Percentiles rank a stretch among this genome's conserved stretches.
Evolutionary conservation across 2,113 vertebrate species (phyloP).

Genomic region (Solea senegalensis): DNA sequence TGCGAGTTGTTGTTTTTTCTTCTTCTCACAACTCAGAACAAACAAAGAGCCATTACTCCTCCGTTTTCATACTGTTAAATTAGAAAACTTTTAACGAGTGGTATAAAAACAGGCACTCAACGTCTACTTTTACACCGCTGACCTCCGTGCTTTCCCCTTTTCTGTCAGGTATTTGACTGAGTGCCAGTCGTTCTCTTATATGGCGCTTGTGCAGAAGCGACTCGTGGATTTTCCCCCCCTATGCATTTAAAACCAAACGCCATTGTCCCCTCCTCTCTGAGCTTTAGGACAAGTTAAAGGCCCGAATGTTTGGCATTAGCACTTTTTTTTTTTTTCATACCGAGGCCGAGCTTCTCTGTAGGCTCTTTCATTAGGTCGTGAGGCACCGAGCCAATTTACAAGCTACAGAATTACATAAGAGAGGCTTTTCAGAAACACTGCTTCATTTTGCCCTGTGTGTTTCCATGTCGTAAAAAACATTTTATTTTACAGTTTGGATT

Average conservation of each 20-base stretch:
- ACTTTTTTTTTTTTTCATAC: constrained; percentile 18
- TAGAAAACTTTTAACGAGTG: background rate
- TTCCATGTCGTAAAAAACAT: constrained; percentile 52
- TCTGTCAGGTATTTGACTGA: constrained; percentile 57
- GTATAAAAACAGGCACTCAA: background rate
- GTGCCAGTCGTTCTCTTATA: constrained; percentile 55
- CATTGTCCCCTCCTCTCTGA: constrained; percentile 30
- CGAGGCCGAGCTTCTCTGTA: constrained; percentile 31
- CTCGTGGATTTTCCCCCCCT: constrained; percentile 36
- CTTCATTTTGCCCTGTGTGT: constrained; percentile 24
- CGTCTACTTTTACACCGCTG: background rate
- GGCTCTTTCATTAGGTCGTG: constrained; percentile 56
- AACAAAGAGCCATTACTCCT: constrained; percentile 2
- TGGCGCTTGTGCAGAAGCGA: constrained; percentile 28
- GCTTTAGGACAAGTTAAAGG: constrained; percentile 8
- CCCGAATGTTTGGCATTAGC: constrained; percentile 31
- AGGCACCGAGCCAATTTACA: constrained; percentile 43
- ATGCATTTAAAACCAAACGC: constrained; percentile 33
- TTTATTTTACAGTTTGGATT: constrained; percentile 40
- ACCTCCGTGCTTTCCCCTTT: constrained; percentile 31
- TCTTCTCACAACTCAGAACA: background rate
- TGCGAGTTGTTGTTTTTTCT: background rate
- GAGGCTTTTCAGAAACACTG: constrained; percentile 38
- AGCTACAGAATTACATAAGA: constrained; percentile 54
- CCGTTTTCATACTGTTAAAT: background rate